These are phyloP conservation scores for Uropetala carovei DNA, from an alignment of 2,888 invertebrate genomes.

Conservation along the genomic window DNA sequence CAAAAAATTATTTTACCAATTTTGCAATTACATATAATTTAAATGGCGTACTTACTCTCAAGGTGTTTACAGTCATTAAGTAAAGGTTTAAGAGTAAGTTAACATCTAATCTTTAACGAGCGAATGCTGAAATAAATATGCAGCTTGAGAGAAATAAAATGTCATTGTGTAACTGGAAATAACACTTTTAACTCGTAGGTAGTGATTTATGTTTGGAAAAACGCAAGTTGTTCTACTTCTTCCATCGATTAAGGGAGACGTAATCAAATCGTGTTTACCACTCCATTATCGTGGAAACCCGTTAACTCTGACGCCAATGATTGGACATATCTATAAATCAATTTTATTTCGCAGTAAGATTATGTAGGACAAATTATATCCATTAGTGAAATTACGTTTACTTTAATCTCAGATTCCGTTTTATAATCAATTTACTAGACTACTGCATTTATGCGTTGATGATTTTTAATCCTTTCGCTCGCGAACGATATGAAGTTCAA, in stretches of 20 bases:
- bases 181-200: no score
- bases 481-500: not conserved
- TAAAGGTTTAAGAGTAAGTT: no score
- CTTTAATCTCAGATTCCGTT: not conserved
- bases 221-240: no score
- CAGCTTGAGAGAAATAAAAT: no score
- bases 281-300: not conserved
- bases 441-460: not conserved
- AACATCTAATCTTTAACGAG: no score
- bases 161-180: no score
- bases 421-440: constrained; percentile 24
- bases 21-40: no score
- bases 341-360: not conserved
- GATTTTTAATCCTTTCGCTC: not conserved
- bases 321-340: not conserved
- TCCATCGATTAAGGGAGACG: not conserved
- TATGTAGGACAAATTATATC: constrained; percentile 11
- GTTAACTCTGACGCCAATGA: not conserved
- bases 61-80: no score
- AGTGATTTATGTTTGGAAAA: no score
- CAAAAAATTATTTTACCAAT: no score
- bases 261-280: not conserved
- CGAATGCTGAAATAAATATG: no score
- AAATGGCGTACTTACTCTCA: no score
- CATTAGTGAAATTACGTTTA: constrained; percentile 17